Evolutionary conservation across 2,888 invertebrate genomes (phyloP).

Genomic region (Agrochola litura): DNA sequence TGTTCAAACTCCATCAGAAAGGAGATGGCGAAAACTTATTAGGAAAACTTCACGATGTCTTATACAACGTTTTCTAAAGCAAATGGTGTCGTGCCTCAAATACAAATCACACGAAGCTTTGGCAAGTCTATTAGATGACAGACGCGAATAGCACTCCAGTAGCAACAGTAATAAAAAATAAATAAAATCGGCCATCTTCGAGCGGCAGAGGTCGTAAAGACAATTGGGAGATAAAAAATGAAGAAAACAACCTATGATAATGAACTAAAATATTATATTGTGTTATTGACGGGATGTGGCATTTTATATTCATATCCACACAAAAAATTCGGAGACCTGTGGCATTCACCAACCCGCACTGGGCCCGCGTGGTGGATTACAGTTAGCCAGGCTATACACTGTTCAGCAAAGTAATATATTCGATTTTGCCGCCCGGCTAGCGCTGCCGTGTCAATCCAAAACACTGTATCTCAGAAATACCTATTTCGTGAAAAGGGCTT

Average conservation of each 20-base stretch:
- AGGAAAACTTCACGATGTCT: neutral
- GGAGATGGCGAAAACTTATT: fast-evolving
- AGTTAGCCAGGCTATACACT: too few species aligned
- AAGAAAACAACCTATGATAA: neutral
- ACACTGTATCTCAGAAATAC: too few species aligned
- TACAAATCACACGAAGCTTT: neutral
- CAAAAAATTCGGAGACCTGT: neutral
- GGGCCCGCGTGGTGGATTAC: neutral
- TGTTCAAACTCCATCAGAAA: neutral
- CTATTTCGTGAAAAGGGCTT: too few species aligned
- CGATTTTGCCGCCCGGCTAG: too few species aligned
- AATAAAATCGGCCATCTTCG: constrained; percentile 31
- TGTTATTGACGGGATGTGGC: constrained; percentile 14
- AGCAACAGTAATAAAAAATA: constrained; percentile 28
- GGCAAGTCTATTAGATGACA: constrained; percentile 19
- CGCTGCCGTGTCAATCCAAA: too few species aligned
- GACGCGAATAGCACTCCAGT: constrained; percentile 29
- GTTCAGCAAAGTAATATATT: too few species aligned
- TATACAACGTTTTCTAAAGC: neutral
- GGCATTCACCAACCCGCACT: neutral
- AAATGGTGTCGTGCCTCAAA: neutral
- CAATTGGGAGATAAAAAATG: constrained; percentile 30
- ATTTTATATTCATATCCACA: neutral
- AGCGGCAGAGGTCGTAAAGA: constrained; percentile 16
- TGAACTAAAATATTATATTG: neutral